Evolutionary conservation across 2,888 invertebrate species (phyloP), one percentile per base, ranked within the genome.

Genomic region (Bombyx huttoni): DNA sequence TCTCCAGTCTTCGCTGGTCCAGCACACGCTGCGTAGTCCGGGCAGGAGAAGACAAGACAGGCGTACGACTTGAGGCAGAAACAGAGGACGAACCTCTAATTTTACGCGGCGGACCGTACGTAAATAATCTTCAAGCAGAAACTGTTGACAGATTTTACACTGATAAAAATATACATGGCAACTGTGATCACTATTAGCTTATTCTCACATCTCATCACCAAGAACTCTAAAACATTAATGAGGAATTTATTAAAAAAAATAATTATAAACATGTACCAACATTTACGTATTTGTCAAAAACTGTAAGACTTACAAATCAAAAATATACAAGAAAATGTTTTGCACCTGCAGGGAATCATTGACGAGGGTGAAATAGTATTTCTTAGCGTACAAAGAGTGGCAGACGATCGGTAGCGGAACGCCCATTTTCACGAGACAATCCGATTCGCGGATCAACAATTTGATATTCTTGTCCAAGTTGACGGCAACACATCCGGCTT

Each of bases 1-100:
- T 53, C 92, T 91, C 93, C 98, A 96, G 59, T 93, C 92, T 13
- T 93, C 90, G 56, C 95, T 93, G 1, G 96, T 96, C 98, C 98
- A 98, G 40, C 93, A 94, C 12, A 98, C 91, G 10, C 91, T 90
- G 24, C 91, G 91, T 34, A 98, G 81, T 0, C 95, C 97, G 0
- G 97, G 97, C 52, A 94, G 92, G 33, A 98, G 85, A 59, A 96
- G 91, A 9, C 94, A 93, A 3, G 96, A 94, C 12, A 98, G 90
- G 33, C 94, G 92, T 34, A 95, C 94, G 56, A 97, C 89, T 87
- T 97, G 97, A 0, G 97, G 96, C 40, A 96, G 89, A 72, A 98
- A 93, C 51, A 98, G 86, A 24, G 96, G 96, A n/a, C 97, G 91
- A 13, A 98, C 95, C 82, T 97, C 97, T 48, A 94, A 81, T 69